Percentiles rank a stretch among this genome's conserved stretches.
Conservation (phyloP, 2,113 vertebrate genomes). For the Pelobates fuscus region DNA sequence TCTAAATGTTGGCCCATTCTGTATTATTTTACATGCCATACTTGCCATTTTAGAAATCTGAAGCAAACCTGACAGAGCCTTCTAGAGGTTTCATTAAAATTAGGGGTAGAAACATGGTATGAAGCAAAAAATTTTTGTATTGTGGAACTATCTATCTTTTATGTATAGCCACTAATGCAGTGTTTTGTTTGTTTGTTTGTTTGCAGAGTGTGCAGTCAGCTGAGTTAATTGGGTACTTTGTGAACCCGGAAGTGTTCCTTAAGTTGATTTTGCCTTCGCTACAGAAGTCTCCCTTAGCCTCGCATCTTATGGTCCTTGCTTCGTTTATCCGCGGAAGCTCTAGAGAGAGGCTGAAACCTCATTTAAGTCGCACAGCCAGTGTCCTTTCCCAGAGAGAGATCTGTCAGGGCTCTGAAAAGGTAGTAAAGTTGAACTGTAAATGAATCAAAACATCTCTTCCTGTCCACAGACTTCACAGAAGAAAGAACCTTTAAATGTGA, state of each 20-base stretch:
- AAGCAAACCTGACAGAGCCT: too few relatives aligned
- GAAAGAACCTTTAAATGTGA: too few relatives aligned
- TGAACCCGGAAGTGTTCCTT: constrained; percentile 81
- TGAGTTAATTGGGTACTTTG: constrained; percentile 82
- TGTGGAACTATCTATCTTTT: too few relatives aligned
- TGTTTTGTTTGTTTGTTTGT: too few relatives aligned
- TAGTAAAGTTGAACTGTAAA: constrained; percentile 59
- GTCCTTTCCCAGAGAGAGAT: constrained; percentile 69
- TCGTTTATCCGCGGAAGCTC: constrained; percentile 78
- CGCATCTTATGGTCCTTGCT: constrained; percentile 78
- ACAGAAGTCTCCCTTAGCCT: constrained; percentile 68
- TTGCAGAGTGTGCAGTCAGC: constrained; percentile 79
- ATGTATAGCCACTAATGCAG: too few relatives aligned
- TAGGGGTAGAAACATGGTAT: too few relatives aligned
- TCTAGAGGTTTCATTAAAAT: too few relatives aligned
- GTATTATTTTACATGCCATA: too few relatives aligned
- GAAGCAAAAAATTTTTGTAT: too few relatives aligned
- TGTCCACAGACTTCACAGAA: too few relatives aligned
- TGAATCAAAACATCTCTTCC: neutral
- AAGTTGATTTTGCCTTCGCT: constrained; percentile 77
- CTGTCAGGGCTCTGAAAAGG: constrained; percentile 81
- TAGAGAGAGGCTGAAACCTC: constrained; percentile 69
- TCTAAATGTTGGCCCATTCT: too few relatives aligned
- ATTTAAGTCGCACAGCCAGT: constrained; percentile 69
- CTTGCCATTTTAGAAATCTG: too few relatives aligned